phyloP scores from a whole-genome alignment of 2,888 invertebrate species.

The Ophion obscuratus region DNA sequence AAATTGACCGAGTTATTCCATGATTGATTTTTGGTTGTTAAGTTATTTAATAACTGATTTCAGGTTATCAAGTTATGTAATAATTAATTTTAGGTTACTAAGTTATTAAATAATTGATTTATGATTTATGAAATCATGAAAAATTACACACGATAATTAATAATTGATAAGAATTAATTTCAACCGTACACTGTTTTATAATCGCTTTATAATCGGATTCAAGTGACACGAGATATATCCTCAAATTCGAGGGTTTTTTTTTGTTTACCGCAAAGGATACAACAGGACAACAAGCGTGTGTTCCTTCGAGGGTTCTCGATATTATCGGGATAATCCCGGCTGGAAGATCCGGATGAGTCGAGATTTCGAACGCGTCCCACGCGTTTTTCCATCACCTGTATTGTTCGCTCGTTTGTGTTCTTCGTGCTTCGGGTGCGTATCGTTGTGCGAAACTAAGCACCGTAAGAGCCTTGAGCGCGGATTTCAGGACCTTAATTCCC shows the following conservation, averaged over 20 bases:
- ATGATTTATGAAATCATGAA: too few relatives aligned
- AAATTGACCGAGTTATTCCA: too few relatives aligned
- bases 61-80: too few relatives aligned
- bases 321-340: slow-evolving; percentile 54
- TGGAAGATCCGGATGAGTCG: slow-evolving; percentile 46
- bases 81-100: too few relatives aligned
- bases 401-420: neutral
- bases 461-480: neutral
- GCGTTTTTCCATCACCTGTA: slow-evolving; percentile 33
- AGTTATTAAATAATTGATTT: too few relatives aligned
- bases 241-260: neutral
- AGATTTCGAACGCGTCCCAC: slow-evolving; percentile 21
- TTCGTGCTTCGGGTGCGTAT: slow-evolving; percentile 14
- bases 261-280: neutral
- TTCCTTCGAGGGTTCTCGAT: slow-evolving; percentile 20
- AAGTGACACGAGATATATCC: neutral
- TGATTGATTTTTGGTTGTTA: too few relatives aligned
- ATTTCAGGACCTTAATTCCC: slow-evolving; percentile 29
- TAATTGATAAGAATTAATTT: neutral
- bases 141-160: too few relatives aligned
- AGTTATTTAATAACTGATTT: too few relatives aligned
- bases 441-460: slow-evolving; percentile 25
- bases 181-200: neutral
- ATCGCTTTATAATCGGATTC: neutral
- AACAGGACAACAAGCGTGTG: neutral